Percentiles rank a stretch among this genome's conserved stretches.
These are phyloP conservation scores for Nematolebias whitei DNA, from an alignment of 2,113 vertebrate genomes.

Conservation along the genomic window DNA sequence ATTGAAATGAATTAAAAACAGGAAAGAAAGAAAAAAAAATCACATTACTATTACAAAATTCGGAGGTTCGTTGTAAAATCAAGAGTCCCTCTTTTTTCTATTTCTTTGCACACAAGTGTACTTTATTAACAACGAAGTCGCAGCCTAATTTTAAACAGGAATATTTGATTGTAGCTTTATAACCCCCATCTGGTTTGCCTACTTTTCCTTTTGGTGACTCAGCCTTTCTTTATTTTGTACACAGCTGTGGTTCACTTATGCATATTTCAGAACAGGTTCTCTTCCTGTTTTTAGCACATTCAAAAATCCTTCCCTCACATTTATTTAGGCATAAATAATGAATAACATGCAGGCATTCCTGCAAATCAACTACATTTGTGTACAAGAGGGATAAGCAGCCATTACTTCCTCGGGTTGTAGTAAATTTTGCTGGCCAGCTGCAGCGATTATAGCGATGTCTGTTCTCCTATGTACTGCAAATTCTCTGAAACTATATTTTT, in stretches of 20 bases:
- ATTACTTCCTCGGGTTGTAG: slow-evolving; percentile 44
- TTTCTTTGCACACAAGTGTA: neutral
- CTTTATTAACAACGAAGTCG: neutral
- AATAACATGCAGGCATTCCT: slow-evolving; percentile 54
- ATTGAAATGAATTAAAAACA: too few species aligned
- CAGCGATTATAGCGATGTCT: slow-evolving; percentile 41
- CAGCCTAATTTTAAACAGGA: neutral
- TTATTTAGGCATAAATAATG: slow-evolving; percentile 69
- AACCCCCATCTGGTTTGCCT: neutral
- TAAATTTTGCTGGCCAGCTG: slow-evolving; percentile 49
- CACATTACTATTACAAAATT: too few species aligned
- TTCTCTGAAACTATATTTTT: slow-evolving; percentile 24
- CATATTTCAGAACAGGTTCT: slow-evolving; percentile 53
- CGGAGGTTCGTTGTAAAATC: neutral
- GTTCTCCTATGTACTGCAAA: slow-evolving; percentile 41
- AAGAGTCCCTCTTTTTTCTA: neutral
- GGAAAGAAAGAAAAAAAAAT: too few species aligned
- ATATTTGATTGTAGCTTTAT: slow-evolving; percentile 18
- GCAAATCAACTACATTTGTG: slow-evolving; percentile 65
- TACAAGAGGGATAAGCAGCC: slow-evolving; percentile 66
- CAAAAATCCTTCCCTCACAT: slow-evolving; percentile 45
- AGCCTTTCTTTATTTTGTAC: slow-evolving; percentile 17
- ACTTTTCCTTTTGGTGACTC: slow-evolving; percentile 11
- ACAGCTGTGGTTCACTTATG: slow-evolving; percentile 38
- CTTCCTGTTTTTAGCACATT: slow-evolving; percentile 22